Percentiles rank a stretch among this genome's conserved stretches.
phyloP scores from a whole-genome alignment of 2,888 invertebrate species.

The Andrena hattorfiana region DNA sequence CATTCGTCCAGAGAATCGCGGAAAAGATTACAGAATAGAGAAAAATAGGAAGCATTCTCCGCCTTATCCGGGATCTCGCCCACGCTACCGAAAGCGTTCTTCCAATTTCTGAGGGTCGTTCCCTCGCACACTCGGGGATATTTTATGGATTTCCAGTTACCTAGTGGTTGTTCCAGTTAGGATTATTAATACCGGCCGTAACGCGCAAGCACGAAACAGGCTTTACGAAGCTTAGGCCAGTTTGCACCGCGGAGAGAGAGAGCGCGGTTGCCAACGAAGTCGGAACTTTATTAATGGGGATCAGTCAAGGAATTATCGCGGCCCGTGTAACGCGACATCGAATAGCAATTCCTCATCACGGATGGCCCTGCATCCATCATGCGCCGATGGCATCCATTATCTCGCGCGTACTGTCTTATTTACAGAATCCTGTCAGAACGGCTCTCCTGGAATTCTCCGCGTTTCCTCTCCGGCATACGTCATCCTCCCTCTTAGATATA shows the following conservation, averaged over 20 bases:
- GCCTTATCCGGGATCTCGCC: conserved; percentile 18
- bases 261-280: neutral
- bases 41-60: conserved; percentile 29
- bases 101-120: neutral
- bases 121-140: neutral
- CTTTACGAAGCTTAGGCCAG: neutral
- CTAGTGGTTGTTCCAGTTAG: too few relatives aligned
- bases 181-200: too few relatives aligned
- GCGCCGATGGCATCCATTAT: conserved; percentile 46
- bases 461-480: conserved; percentile 37
- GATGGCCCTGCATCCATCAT: conserved; percentile 30
- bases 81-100: neutral
- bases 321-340: conserved; percentile 6
- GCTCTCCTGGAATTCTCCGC: conserved; percentile 46
- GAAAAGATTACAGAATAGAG: conserved; percentile 50
- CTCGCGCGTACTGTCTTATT: conserved; percentile 59
- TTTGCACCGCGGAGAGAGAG: neutral
- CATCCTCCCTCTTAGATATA: conserved; percentile 57
- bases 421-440: conserved; percentile 59
- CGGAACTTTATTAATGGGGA: neutral
- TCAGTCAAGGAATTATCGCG: conserved; percentile 26
- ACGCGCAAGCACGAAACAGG: neutral
- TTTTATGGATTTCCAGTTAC: neutral
- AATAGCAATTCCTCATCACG: conserved; percentile 9
- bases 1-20: conserved; percentile 42